Base-by-base conservation (phyloP, 1,140 invertebrate genomes). In the Sitophilus oryzae region DNA sequence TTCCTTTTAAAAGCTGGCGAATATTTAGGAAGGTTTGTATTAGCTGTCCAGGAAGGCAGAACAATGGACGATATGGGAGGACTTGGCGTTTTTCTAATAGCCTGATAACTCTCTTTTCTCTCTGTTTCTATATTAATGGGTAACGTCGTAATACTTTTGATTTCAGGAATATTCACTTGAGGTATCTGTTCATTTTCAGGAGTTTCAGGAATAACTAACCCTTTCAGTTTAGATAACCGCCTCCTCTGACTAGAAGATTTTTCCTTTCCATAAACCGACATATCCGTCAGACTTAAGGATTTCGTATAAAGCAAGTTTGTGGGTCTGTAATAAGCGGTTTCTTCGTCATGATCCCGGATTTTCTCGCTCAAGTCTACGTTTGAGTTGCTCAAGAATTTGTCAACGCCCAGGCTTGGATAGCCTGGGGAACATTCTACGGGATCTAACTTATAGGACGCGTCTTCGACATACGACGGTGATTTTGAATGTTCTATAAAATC, bases 1-100 rank as follows among this genome's bases (percentile, higher is more conserved):
- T 88, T 87, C 46, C 86, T 70, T 67, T 90, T 91, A 64, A 89
- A 89, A 1, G 87, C 87, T 20, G 88, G 88, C 1, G 86, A 89
- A 74, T 89, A 90, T 74, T 89, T 89, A 0, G 86, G 85, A 48
- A 88, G 70, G 49, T 80, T 59, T 69, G 74, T 22, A 50, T 66
- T 65, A 18, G 66, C 73, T 67, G 77, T 78, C 80, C 80, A 81
- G 58, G 76, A 73, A 38, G 70, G 72, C 23, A 59, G 16, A 23
- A 43, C 60, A 45, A 59, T 40, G 22, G 55, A 59, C 6, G 34
- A 16, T 20, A 55, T 23, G 11, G 23, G 2, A 1, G 4, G 11
- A n/a, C 6, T 18, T 11, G 22, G 11, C n/a, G n/a, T n/a, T n/a
- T n/a, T n/a, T n/a, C n/a, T n/a, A n/a, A n/a, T n/a, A n/a, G n/a